Evolutionary conservation across 2,888 invertebrate genomes (phyloP).

Genomic region (Mallateleia sp.): DNA sequence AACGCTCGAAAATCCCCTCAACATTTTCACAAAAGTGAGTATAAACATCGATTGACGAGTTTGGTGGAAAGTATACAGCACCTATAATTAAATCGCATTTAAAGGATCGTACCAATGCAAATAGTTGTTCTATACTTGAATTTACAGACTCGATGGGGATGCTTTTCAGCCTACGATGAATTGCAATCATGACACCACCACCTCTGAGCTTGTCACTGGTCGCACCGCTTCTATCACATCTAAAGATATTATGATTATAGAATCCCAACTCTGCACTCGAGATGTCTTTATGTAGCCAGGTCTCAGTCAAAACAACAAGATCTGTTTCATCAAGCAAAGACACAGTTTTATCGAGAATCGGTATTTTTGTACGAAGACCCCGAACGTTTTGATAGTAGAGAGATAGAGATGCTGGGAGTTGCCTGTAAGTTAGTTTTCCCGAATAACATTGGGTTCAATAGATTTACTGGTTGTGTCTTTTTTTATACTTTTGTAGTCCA

Average conservation of each 20-base stretch:
- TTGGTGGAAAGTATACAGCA: no score
- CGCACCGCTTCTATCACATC: neutral
- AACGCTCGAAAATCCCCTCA: no score
- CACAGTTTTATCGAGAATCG: neutral
- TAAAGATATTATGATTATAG: neutral
- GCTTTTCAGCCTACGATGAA: no score
- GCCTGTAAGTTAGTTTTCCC: slow-evolving; percentile 1
- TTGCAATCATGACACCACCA: no score
- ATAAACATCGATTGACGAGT: no score
- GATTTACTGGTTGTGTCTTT: no score
- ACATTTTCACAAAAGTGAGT: no score
- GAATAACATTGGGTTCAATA: no score
- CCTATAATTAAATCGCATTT: no score
- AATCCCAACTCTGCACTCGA: neutral
- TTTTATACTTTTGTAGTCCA: neutral
- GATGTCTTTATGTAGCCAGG: slow-evolving; percentile 1
- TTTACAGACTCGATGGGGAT: no score
- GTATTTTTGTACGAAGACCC: slow-evolving; percentile 1
- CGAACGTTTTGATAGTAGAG: slow-evolving; percentile 17
- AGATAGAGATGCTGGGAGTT: neutral
- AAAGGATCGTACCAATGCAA: no score
- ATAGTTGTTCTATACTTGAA: no score
- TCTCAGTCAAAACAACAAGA: neutral
- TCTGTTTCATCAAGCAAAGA: neutral
- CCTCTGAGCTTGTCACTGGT: neutral